phyloP scores from a whole-genome alignment of 2,888 invertebrate species.

The Drosophila nigritarsus region DNA sequence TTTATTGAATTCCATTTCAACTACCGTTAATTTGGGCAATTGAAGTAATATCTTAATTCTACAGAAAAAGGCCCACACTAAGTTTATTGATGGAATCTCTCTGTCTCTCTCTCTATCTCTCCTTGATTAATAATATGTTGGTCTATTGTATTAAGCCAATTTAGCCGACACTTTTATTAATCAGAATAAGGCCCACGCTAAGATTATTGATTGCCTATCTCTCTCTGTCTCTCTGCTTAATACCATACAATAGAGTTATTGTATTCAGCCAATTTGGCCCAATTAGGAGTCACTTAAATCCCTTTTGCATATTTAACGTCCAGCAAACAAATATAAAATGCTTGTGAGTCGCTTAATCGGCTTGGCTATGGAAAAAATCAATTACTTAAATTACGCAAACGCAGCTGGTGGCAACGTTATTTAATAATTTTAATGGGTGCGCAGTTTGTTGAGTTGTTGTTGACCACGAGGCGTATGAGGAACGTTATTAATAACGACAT shows the following conservation, averaged over 20 bases:
- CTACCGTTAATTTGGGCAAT: background rate
- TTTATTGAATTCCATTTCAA: background rate
- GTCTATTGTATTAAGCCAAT: constrained; percentile 6
- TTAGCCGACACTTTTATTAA: background rate
- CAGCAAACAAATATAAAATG: background rate
- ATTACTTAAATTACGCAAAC: constrained; percentile 48
- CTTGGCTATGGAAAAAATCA: constrained; percentile 52
- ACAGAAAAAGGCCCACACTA: background rate
- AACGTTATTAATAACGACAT: constrained; percentile 56
- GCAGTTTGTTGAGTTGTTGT: constrained; percentile 37
- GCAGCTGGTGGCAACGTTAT: constrained; percentile 59
- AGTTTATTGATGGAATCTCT: background rate
- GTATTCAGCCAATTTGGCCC: constrained; percentile 18
- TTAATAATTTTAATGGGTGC: constrained; percentile 72
- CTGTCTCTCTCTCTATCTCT: background rate
- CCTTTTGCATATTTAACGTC: constrained; percentile 1
- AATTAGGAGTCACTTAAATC: constrained; percentile 29
- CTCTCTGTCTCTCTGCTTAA: background rate
- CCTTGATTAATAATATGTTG: background rate
- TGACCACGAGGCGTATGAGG: constrained; percentile 42
- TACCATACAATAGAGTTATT: too few species aligned
- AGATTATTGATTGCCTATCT: constrained; percentile 1
- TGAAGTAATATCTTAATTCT: background rate
- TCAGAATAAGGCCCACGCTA: background rate
- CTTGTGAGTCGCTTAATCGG: constrained; percentile 12